phyloP scores from a whole-genome alignment of 2,888 invertebrate genomes.

The Meiosimyza decipiens region DNA sequence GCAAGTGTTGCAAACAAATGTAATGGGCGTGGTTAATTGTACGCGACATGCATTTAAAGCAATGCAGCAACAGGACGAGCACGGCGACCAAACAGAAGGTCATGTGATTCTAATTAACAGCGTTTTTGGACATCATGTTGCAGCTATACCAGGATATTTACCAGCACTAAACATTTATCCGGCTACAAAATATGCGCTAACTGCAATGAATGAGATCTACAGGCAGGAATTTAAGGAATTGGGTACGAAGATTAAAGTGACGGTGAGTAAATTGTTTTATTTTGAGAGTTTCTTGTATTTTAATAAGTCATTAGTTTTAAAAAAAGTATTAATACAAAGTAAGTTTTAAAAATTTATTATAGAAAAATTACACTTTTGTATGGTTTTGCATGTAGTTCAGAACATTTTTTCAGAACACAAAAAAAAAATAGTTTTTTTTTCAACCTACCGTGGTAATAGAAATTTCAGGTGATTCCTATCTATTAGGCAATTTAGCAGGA shows the following conservation, averaged over 20 bases:
- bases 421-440: too few species aligned
- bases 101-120: slow-evolving; percentile 67
- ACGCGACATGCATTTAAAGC: slow-evolving; percentile 66
- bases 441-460: too few species aligned
- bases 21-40: slow-evolving; percentile 66
- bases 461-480: too few species aligned
- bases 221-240: slow-evolving; percentile 69
- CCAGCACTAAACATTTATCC: slow-evolving; percentile 65
- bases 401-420: too few species aligned
- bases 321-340: too few species aligned
- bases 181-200: slow-evolving; percentile 72
- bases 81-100: slow-evolving; percentile 53
- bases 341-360: background rate
- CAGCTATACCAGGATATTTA: slow-evolving; percentile 45
- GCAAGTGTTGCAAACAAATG: slow-evolving; percentile 66
- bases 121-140: slow-evolving; percentile 50
- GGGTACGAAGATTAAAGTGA: slow-evolving; percentile 65
- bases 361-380: too few species aligned
- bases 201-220: slow-evolving; percentile 71
- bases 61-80: slow-evolving; percentile 62
- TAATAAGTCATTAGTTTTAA: slow-evolving; percentile 16
- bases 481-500: too few species aligned
- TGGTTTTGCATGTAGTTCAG: too few species aligned
- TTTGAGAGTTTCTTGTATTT: slow-evolving; percentile 63
- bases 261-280: slow-evolving; percentile 62